Base-by-base conservation (phyloP, 2,797 vertebrate species). In the Scolopax bukidnonensis region DNA sequence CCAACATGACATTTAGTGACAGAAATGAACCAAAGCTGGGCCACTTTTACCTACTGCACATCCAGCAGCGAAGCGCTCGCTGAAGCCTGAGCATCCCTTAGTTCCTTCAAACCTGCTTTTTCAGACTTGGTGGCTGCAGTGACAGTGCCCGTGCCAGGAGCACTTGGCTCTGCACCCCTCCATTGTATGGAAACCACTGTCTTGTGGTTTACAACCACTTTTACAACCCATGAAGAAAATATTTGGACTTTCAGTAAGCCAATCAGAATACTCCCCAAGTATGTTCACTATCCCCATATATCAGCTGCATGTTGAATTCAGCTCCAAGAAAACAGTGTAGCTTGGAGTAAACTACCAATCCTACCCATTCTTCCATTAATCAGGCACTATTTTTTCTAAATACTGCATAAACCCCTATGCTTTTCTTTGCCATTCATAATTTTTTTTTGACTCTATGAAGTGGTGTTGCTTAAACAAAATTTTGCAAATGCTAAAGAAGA, bases 401-500 rank as follows among this genome's bases (percentile, higher is more conserved):
- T 28, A 24, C 51, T 61, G 24, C 32, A 61, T 10, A 90, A 94
- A 80, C 21, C 15, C 56, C 38, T 16, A 8, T 2, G 15, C 28
- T 86, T 70, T 84, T 60, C 57, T 61, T 51, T 5, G 25, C 17
- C 83, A 67, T 90, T 94, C 25, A 20, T 73, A 36, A 6, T 60
- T 78, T 70, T 84, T 48, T 74, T 70, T 77, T 54, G 38, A 71
- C n/a, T 73, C 43, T 16, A 21, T 41, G 74, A 88, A 67, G 48
- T 50, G 65, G 47, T 0, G 2, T 23, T 59, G 41, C 48, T 90
- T 33, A 85, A 93, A 89, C 12, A 85, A 21, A 60, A 76, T 76
- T 87, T 61, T 90, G 54, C 65, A 81, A 93, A 91, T 21, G 61
- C 70, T 84, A 75, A 84, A 60, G 56, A 92, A 92, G 71, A 81